phyloP scores from a whole-genome alignment of 2,888 invertebrate species.

The Venusia cambrica region DNA sequence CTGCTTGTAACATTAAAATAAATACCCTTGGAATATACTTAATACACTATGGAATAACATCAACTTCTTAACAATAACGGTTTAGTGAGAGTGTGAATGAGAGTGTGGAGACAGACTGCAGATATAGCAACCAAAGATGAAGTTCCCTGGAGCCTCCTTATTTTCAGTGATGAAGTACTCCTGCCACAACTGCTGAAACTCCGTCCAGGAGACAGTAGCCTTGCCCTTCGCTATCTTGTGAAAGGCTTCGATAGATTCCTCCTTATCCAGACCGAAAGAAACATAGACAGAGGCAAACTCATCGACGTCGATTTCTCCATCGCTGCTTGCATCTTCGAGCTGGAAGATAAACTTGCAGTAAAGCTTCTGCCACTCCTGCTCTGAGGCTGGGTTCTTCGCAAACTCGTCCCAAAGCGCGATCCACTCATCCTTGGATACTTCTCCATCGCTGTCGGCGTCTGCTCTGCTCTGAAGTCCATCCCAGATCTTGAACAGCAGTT shows the following conservation, averaged over 20 bases:
- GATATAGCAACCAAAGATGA: constrained; percentile 85
- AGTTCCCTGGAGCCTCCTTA: constrained; percentile 60
- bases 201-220: constrained; percentile 86
- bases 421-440: constrained; percentile 94
- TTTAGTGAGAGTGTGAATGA: constrained; percentile 32
- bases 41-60: too few relatives aligned
- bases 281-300: constrained; percentile 91
- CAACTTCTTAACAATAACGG: neutral
- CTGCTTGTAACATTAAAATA: too few relatives aligned
- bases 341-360: constrained; percentile 94
- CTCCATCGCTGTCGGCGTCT: constrained; percentile 92
- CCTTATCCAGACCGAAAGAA: constrained; percentile 86
- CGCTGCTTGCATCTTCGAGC: constrained; percentile 91
- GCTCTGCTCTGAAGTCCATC: constrained; percentile 88
- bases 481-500: too few relatives aligned
- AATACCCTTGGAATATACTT: too few relatives aligned
- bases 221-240: constrained; percentile 88
- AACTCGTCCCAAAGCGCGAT: constrained; percentile 93
- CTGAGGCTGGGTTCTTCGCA: constrained; percentile 86
- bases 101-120: constrained; percentile 38
- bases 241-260: constrained; percentile 89
- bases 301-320: constrained; percentile 86
- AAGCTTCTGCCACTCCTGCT: constrained; percentile 91
- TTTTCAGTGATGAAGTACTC: constrained; percentile 85
- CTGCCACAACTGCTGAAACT: constrained; percentile 89